phyloP scores from a whole-genome alignment of 2,797 vertebrate species.

The Glossophaga mutica region DNA sequence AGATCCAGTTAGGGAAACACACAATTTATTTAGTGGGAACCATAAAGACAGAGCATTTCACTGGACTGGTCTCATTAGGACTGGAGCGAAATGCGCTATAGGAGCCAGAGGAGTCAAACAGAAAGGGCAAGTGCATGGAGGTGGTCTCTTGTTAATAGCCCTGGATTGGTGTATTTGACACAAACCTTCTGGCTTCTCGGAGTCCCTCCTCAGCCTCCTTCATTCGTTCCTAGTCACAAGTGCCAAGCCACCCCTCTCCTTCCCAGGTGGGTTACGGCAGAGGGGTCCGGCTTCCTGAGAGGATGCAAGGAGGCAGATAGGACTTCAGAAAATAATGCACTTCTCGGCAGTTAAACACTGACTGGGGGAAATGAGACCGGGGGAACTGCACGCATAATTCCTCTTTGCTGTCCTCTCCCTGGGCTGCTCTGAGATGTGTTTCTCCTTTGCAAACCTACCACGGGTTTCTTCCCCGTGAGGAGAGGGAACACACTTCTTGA shows the following conservation, averaged over 20 bases:
- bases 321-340: neutral
- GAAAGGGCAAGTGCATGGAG: neutral
- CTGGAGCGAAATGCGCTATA: no score
- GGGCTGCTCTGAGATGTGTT: neutral
- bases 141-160: neutral
- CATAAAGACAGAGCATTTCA: neutral
- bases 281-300: neutral
- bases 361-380: neutral
- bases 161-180: no score
- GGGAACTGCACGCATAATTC: neutral
- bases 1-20: neutral
- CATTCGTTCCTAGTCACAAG: neutral
- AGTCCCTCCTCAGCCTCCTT: neutral
- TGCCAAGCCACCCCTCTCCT: neutral
- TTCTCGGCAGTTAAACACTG: neutral
- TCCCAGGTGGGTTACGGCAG: neutral
- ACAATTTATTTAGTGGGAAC: neutral
- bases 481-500: neutral
- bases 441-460: neutral
- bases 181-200: neutral
- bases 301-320: neutral
- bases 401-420: neutral
- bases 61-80: neutral
- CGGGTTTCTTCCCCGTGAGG: neutral
- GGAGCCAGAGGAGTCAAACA: neutral